Evolutionary conservation across 2,888 invertebrate species (phyloP), one percentile per base, ranked within the genome.

Genomic region (Agelastica alni): DNA sequence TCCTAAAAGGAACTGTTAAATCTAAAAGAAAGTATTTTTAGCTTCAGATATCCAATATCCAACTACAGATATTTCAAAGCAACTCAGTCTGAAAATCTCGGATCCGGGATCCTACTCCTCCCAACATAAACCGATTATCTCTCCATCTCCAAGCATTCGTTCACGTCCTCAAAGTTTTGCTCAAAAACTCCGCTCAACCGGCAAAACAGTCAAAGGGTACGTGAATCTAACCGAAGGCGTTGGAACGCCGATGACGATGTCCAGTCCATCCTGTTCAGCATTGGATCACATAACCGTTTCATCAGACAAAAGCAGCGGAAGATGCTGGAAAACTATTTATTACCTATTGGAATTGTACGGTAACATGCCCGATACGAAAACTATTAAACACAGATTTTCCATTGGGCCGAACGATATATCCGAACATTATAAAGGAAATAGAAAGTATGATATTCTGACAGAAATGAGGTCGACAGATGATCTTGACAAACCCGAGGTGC

Each of bases 241-340:
- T 47, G 81, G 87, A 74, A 83, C 88, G 56, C 90, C 90, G 0
- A 83, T 86, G 68, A 81, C 85, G 22, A 79, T 82, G 39, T 83
- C 78, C n/a, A 84, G 83, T 71, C 84, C 85, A 0, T 83, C 83
- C 6, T 79, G 79, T 37, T 82, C 83, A 14, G 84, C 82, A 0
- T 69, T 81, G 39, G 80, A 82, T 49, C 79, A 79, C 58, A 78
- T 79, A 28, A 78, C 79, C 1, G 74, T 80, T 1, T 71, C 79
- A 1, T 77, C 80, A 0, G 82, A 82, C 52, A 81, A 81, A 60
- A 78, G 78, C 58, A 69, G 72, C 1, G 77, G 77, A 7, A 85
- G 90, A 65, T 96, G 96, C 72, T 97, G 96, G 96, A 89, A 92
- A 71, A 96, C 94, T 0, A 88, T 97, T 63, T 95, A 94, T 75